Percentiles rank a stretch among this genome's conserved stretches.
These are phyloP conservation scores for Neopipo cinnamomea DNA, from an alignment of 2,113 vertebrate species.

Conservation along the genomic window DNA sequence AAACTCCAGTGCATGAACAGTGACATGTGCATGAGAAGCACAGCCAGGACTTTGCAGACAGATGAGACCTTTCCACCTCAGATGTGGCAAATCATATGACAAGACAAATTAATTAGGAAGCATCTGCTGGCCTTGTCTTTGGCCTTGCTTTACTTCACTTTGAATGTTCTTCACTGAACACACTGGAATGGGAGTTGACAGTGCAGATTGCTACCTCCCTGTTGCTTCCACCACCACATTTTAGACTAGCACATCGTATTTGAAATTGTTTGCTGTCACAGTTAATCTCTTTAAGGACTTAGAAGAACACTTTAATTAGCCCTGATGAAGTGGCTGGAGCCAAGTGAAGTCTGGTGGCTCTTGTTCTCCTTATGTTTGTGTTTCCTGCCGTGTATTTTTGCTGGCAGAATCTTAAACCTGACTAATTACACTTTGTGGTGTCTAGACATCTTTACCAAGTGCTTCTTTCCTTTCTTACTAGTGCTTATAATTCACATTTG, in stretches of 20 bases:
- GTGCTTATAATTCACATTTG: not conserved
- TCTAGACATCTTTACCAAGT: not conserved
- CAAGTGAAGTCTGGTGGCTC: constrained; percentile 28
- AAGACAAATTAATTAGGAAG: not conserved
- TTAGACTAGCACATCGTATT: not conserved
- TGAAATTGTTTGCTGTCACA: not conserved
- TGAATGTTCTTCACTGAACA: not conserved
- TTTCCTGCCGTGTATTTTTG: not conserved
- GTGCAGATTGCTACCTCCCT: not conserved
- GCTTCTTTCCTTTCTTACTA: not conserved
- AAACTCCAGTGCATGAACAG: rapidly evolving
- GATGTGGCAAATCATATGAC: not conserved
- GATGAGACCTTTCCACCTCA: not conserved
- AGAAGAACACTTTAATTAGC: constrained; percentile 34
- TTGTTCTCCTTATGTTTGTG: not conserved
- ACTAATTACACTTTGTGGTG: constrained; percentile 9
- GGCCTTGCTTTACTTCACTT: not conserved
- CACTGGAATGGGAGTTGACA: not conserved
- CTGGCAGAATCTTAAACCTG: constrained; percentile 8
- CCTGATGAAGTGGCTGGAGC: constrained; percentile 7
- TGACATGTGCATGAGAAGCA: rapidly evolving
- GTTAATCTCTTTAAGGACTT: not conserved
- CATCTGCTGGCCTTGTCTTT: not conserved
- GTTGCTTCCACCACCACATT: not conserved
- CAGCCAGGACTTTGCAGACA: not conserved